Percentiles rank a stretch among this genome's conserved stretches.
Evolutionary conservation across 2,888 invertebrate genomes (phyloP).

Genomic region (Monochamus alternatus): DNA sequence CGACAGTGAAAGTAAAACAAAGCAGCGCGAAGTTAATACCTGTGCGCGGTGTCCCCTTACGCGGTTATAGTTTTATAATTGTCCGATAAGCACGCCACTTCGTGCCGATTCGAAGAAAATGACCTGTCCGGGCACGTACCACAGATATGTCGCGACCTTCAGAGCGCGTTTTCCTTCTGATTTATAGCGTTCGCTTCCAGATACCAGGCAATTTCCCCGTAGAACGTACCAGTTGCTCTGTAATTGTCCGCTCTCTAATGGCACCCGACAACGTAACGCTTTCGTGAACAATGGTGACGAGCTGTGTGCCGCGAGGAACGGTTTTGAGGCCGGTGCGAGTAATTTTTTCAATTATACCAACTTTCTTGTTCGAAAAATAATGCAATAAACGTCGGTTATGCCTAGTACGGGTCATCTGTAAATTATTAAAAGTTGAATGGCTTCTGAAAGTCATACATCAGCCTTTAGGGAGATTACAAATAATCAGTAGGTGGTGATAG

Average conservation of each 20-base stretch:
- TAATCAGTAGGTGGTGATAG: too few species aligned
- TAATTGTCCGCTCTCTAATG: not conserved
- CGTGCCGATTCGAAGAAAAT: not conserved
- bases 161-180: not conserved
- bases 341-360: too few species aligned
- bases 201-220: not conserved
- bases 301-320: not conserved
- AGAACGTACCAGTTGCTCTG: not conserved
- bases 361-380: too few species aligned
- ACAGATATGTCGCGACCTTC: constrained; percentile 1
- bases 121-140: not conserved
- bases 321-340: not conserved
- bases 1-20: constrained; percentile 10
- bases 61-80: constrained; percentile 10
- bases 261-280: not conserved
- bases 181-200: not conserved
- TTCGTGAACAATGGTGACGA: not conserved
- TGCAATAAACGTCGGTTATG: too few species aligned
- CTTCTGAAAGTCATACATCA: too few species aligned
- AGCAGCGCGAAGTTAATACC: constrained; percentile 4
- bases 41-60: not conserved
- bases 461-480: too few species aligned
- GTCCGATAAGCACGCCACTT: not conserved
- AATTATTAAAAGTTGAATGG: too few species aligned
- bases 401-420: too few species aligned